Conservation (phyloP, 2,888 invertebrate species). For the Nephrotoma appendiculata region DNA sequence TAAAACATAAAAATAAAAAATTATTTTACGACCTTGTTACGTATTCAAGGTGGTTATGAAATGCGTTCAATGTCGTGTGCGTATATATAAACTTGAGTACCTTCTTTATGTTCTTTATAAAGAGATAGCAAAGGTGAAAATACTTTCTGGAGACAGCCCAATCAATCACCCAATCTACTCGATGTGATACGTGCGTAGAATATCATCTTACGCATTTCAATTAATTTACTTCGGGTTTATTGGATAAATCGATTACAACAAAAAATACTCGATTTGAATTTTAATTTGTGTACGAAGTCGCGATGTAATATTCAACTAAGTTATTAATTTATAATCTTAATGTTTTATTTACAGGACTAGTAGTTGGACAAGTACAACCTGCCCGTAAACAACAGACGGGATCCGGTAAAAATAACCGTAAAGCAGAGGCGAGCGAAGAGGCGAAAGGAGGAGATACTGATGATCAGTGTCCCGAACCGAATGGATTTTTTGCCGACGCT, state of each 20-base stretch:
- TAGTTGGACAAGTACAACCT: slow-evolving; percentile 24
- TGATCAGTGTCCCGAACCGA: slow-evolving; percentile 61
- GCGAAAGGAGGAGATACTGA: slow-evolving; percentile 43
- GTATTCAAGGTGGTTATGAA: not conserved
- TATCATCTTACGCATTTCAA: not conserved
- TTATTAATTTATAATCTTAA: not conserved
- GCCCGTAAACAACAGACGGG: slow-evolving; percentile 15
- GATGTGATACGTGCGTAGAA: not conserved
- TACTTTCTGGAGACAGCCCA: not conserved
- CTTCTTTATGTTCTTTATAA: not conserved
- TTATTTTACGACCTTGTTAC: not conserved
- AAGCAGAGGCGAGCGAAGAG: slow-evolving; percentile 14
- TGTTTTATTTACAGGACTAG: slow-evolving; percentile 18
- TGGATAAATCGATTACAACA: not conserved
- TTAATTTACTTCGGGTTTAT: no score
- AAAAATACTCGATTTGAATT: not conserved
- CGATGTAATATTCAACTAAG: not conserved
- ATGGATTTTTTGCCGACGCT: slow-evolving; percentile 72
- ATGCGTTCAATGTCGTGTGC: not conserved
- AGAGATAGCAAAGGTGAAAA: not conserved
- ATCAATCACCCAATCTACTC: not conserved
- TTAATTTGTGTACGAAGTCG: not conserved
- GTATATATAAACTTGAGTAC: not conserved
- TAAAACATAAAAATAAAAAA: not conserved
- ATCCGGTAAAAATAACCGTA: not conserved